These are phyloP conservation scores for Aphelenchoides bicaudatus DNA, from an alignment of 2,888 invertebrate species.

Conservation along the genomic window DNA sequence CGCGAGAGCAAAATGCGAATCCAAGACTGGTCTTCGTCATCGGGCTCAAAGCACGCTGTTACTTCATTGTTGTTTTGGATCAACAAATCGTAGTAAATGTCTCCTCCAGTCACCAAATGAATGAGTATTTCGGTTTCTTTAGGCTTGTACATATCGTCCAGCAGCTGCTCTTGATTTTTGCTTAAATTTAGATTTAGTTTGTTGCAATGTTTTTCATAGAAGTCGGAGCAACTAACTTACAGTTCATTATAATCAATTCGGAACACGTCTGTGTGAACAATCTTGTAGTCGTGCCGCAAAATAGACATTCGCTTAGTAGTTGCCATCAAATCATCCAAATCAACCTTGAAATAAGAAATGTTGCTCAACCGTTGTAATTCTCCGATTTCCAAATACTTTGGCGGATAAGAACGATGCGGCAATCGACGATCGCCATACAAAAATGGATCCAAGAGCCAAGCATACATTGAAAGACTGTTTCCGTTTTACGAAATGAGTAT, in stretches of 20 bases:
- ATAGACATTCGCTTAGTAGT: not conserved
- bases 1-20: constrained; percentile 11
- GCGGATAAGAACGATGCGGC: not conserved
- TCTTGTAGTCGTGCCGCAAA: not conserved
- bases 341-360: constrained; percentile 3
- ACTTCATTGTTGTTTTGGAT: too few relatives aligned
- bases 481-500: too few relatives aligned
- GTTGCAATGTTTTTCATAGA: too few relatives aligned
- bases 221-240: too few relatives aligned
- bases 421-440: not conserved
- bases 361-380: not conserved
- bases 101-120: not conserved
- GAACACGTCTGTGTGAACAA: not conserved
- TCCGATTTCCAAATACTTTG: not conserved
- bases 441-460: constrained; percentile 3
- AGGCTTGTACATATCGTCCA: not conserved
- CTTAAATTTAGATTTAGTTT: too few relatives aligned
- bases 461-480: too few relatives aligned
- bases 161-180: constrained; percentile 5
- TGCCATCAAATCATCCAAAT: not conserved
- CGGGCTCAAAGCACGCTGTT: constrained; percentile 6
- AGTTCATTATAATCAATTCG: constrained; percentile 1
- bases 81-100: constrained; percentile 10
- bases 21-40: not conserved
- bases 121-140: not conserved